Conservation (phyloP, 2,888 invertebrate genomes). For the Hydrotaea cyrtoneurina region DNA sequence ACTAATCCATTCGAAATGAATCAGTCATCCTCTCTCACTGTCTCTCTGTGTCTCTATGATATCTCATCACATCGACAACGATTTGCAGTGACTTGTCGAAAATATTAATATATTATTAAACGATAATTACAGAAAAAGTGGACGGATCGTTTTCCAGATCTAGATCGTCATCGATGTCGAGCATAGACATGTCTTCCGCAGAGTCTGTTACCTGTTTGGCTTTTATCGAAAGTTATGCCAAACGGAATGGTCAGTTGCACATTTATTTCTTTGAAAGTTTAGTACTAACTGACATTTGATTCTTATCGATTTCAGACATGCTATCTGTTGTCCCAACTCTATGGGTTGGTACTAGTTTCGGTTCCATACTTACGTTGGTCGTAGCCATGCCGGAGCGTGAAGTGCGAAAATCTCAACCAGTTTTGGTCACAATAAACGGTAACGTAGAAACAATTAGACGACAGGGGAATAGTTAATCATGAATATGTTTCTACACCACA, state of each 20-base stretch:
- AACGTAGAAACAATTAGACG: slow-evolving; percentile 76
- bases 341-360: slow-evolving; percentile 98
- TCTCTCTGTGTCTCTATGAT: neutral
- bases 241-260: slow-evolving; percentile 90
- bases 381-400: slow-evolving; percentile 91
- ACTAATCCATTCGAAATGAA: slow-evolving; percentile 26
- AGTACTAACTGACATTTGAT: neutral
- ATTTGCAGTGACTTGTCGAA: neutral
- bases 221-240: slow-evolving; percentile 97
- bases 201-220: slow-evolving; percentile 97
- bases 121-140: slow-evolving; percentile 92
- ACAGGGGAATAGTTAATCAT: too few relatives aligned
- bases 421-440: slow-evolving; percentile 94
- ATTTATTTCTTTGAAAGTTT: neutral
- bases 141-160: slow-evolving; percentile 98
- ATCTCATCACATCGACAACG: slow-evolving; percentile 18
- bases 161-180: slow-evolving; percentile 98
- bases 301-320: slow-evolving; percentile 85
- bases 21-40: slow-evolving; percentile 27
- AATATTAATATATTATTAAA: slow-evolving; percentile 24
- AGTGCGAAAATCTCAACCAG: slow-evolving; percentile 90
- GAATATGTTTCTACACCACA: too few relatives aligned
- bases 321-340: slow-evolving; percentile 92
- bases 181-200: slow-evolving; percentile 97
- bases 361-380: slow-evolving; percentile 96